phyloP scores from a whole-genome alignment of 2,797 vertebrate species.

The Bucorvus abyssinicus region DNA sequence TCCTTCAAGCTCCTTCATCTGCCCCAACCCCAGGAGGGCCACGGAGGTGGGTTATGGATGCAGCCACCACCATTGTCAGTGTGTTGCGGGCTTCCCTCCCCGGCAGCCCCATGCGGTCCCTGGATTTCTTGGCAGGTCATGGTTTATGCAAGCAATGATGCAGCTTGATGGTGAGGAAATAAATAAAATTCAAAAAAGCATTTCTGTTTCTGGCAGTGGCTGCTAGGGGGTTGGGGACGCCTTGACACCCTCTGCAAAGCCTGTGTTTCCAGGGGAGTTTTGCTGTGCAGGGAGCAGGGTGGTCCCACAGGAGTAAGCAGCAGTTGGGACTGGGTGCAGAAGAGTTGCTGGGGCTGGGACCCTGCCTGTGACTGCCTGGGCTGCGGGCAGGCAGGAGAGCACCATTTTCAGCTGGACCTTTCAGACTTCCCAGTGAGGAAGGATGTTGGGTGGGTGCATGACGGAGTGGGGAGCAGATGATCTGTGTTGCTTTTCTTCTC shows the following conservation, averaged over 20 bases:
- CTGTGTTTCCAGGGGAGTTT: background rate
- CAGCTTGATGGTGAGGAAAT: background rate
- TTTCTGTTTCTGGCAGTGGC: background rate
- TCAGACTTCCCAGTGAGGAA: background rate
- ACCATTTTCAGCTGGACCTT: background rate
- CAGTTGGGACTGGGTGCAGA: rapidly evolving
- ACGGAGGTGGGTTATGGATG: background rate
- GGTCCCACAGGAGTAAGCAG: background rate
- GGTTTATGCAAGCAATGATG: background rate
- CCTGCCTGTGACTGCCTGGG: background rate
- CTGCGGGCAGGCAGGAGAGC: background rate
- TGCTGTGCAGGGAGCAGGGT: background rate
- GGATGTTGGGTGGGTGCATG: background rate
- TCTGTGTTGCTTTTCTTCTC: background rate
- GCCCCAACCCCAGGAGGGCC: background rate
- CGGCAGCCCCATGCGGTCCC: rapidly evolving
- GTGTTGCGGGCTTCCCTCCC: background rate
- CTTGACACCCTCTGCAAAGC: background rate
- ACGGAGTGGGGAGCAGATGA: rapidly evolving
- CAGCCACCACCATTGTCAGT: rapidly evolving
- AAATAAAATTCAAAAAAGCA: too few relatives aligned
- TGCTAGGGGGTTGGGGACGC: background rate
- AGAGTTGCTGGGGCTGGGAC: background rate
- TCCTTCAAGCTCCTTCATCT: background rate
- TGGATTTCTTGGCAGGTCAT: background rate